These are phyloP conservation scores for Clitarchus hookeri DNA, from an alignment of 2,888 invertebrate species.

Conservation along the genomic window DNA sequence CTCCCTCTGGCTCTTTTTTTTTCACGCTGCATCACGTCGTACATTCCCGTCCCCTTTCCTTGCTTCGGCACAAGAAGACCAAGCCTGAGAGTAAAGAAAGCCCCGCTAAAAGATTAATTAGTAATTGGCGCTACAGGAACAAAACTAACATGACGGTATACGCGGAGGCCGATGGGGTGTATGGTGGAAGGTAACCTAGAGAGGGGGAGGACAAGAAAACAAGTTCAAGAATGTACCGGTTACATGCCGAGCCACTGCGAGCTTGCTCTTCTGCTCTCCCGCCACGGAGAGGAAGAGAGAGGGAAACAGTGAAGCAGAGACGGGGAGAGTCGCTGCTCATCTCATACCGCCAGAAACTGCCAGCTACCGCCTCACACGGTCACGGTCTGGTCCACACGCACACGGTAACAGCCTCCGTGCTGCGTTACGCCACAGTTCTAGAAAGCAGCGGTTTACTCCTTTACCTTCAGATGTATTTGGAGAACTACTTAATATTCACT, in stretches of 20 bases:
- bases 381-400: neutral
- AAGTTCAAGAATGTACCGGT: conserved; percentile 9
- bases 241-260: neutral
- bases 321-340: neutral
- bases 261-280: neutral
- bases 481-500: too few relatives aligned
- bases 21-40: neutral
- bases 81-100: neutral
- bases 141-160: neutral
- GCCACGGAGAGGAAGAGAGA: neutral
- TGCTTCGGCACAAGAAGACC: neutral
- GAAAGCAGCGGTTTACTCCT: too few relatives aligned
- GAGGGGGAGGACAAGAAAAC: neutral
- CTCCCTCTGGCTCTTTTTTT: too few relatives aligned
- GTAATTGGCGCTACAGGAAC: neutral
- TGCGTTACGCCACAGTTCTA: neutral
- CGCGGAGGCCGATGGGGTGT: neutral
- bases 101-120: neutral
- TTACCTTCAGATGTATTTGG: too few relatives aligned
- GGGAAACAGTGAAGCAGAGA: neutral
- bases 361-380: neutral
- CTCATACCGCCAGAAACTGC: neutral
- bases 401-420: neutral
- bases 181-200: neutral
- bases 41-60: neutral